A percentile compares a stretch with the other conserved stretches of the same genome.
These are phyloP conservation scores for cattle (Bos taurus) DNA, from an alignment of 2,113 vertebrate genomes.

Conservation along the genomic window DNA sequence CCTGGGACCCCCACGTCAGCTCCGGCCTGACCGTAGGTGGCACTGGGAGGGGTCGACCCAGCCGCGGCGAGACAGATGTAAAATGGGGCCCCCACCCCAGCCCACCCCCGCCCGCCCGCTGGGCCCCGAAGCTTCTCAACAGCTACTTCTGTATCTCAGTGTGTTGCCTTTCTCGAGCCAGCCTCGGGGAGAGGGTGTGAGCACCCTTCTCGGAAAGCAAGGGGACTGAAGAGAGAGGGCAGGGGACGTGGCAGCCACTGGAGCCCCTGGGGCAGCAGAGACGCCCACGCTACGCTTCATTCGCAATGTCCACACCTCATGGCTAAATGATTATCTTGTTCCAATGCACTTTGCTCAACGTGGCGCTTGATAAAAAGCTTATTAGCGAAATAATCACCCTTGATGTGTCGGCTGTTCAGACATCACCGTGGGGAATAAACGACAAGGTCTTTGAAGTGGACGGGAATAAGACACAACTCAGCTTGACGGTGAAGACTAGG, in stretches of 20 bases:
- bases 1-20: neutral
- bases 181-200: neutral
- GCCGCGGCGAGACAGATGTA: constrained; percentile 69
- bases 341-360: constrained; percentile 51
- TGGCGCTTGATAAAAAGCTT: constrained; percentile 54
- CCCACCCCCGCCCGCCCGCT: neutral
- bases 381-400: constrained; percentile 43
- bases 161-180: neutral
- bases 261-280: neutral
- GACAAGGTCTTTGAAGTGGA: neutral
- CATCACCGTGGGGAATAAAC: constrained; percentile 9
- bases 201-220: constrained; percentile 36
- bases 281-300: neutral
- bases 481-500: neutral
- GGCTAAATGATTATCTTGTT: constrained; percentile 46
- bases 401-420: neutral
- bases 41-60: constrained; percentile 31
- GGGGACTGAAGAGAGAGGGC: neutral
- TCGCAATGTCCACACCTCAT: constrained; percentile 18
- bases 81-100: constrained; percentile 32
- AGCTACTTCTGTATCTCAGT: constrained; percentile 36
- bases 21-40: neutral
- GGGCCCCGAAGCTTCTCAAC: neutral
- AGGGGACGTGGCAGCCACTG: neutral
- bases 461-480: neutral